These are phyloP conservation scores for Pelobates fuscus DNA, from an alignment of 2,113 vertebrate genomes.

Conservation along the genomic window DNA sequence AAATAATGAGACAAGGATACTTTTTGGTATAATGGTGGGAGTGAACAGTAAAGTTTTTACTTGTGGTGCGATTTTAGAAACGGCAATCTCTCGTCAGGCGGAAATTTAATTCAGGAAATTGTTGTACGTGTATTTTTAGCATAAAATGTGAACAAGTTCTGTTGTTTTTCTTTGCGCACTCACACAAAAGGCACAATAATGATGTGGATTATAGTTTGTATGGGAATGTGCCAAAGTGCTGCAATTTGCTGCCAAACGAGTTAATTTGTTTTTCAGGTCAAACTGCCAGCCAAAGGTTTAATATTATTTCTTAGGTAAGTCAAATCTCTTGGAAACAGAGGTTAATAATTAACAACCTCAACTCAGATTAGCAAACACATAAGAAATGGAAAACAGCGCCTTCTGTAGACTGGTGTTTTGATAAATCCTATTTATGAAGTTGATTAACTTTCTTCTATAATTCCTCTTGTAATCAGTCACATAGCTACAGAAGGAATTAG, in stretches of 20 bases:
- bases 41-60: slow-evolving; percentile 81
- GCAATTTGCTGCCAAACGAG: slow-evolving; percentile 26
- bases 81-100: slow-evolving; percentile 47
- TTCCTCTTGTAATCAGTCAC: no score
- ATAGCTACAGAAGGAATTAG: no score
- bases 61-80: slow-evolving; percentile 74
- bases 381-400: background rate
- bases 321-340: background rate
- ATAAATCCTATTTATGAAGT: no score
- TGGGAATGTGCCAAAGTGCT: background rate
- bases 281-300: background rate
- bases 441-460: no score
- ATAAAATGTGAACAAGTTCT: background rate
- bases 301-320: background rate
- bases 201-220: slow-evolving; percentile 1
- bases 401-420: background rate
- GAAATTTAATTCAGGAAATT: no score
- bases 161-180: background rate
- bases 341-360: background rate
- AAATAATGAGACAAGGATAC: slow-evolving; percentile 82
- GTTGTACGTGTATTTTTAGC: no score
- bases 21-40: slow-evolving; percentile 78
- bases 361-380: background rate
- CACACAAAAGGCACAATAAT: slow-evolving; percentile 1
- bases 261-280: slow-evolving; percentile 22